Evolutionary conservation across 2,113 vertebrate genomes (phyloP).

Genomic region (Atherinomorus stipes): DNA sequence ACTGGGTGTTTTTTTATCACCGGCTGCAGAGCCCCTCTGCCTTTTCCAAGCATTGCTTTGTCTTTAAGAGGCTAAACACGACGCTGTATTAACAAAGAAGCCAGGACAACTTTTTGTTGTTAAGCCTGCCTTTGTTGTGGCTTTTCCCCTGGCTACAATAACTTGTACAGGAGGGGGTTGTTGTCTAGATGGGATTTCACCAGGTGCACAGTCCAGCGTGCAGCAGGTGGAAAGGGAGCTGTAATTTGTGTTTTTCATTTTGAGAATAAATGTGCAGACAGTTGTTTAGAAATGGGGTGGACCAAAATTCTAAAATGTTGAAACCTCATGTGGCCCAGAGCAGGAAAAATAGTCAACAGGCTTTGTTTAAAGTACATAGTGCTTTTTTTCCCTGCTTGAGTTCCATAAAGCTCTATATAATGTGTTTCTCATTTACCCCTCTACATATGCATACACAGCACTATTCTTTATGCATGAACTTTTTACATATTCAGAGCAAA

Average conservation of each 20-base stretch:
- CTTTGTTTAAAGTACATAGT: too few relatives aligned
- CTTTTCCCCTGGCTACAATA: not conserved
- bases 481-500: too few relatives aligned
- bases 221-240: conserved; percentile 25
- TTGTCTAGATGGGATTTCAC: conserved; percentile 4
- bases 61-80: not conserved
- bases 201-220: conserved; percentile 17
- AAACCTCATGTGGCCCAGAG: too few relatives aligned
- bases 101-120: not conserved
- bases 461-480: too few relatives aligned
- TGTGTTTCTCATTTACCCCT: not conserved
- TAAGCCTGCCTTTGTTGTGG: not conserved
- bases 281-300: not conserved
- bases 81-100: conserved; percentile 2
- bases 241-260: conserved; percentile 17
- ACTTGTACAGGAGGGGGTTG: not conserved
- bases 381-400: too few relatives aligned
- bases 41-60: not conserved
- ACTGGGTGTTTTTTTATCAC: not conserved
- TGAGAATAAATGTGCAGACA: conserved; percentile 15
- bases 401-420: not conserved
- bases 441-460: not conserved
- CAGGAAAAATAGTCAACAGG: too few relatives aligned
- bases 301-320: not conserved
- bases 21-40: not conserved